Evolutionary conservation across 2,113 vertebrate genomes (phyloP).

Genomic region (Barbus barbus): DNA sequence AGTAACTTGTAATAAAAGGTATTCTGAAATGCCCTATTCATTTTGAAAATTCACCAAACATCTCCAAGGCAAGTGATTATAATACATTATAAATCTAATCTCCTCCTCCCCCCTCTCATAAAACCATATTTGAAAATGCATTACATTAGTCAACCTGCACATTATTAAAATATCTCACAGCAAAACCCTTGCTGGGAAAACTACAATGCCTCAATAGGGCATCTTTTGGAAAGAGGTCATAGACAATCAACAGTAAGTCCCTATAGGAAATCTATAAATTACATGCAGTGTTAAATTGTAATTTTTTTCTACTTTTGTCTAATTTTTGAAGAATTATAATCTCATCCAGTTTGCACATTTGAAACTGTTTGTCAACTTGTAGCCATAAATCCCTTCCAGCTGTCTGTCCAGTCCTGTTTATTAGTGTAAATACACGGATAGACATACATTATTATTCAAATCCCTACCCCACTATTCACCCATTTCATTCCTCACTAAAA

Average conservation of each 20-base stretch:
- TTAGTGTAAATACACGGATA: background rate
- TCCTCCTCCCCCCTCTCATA: background rate
- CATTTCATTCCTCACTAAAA: background rate
- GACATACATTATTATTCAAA: background rate
- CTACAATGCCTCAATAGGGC: background rate
- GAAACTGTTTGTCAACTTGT: conserved; percentile 1
- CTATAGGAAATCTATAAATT: conserved; percentile 1
- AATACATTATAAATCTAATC: conserved; percentile 23
- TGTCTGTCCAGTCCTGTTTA: background rate
- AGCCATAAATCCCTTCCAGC: background rate
- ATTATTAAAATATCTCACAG: conserved; percentile 1
- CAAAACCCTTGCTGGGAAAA: background rate
- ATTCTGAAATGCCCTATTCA: conserved; percentile 41
- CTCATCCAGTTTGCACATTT: background rate
- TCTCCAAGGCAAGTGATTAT: conserved; percentile 29
- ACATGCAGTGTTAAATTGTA: background rate
- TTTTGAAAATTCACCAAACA: conserved; percentile 26
- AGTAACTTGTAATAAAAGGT: conserved; percentile 42
- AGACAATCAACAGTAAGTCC: background rate
- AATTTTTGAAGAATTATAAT: background rate
- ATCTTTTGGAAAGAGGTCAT: background rate
- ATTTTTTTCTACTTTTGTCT: background rate
- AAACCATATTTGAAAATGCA: conserved; percentile 7
- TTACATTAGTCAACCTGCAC: conserved; percentile 19
- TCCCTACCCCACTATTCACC: background rate